These are phyloP conservation scores for Metaphire vulgaris DNA, from an alignment of 1,140 invertebrate species.

Conservation along the genomic window DNA sequence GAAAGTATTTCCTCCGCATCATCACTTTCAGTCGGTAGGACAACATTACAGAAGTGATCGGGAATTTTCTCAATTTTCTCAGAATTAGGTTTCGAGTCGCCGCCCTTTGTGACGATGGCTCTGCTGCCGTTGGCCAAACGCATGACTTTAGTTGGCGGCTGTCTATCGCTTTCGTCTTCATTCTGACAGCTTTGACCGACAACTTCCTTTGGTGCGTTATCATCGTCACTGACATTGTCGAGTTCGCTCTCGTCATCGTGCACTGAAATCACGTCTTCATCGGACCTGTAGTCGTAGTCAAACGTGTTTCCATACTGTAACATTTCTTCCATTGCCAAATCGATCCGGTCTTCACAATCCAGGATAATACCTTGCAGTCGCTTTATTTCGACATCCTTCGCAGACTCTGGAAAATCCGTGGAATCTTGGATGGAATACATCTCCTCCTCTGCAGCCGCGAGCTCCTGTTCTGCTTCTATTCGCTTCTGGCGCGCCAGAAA, in stretches of 20 bases:
- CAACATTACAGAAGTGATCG: conserved; percentile 21
- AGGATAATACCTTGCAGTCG: neutral
- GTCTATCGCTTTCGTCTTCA: neutral
- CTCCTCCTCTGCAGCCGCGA: neutral
- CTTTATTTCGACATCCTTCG: conserved; percentile 2
- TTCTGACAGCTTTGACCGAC: neutral
- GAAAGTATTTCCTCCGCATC: conserved; percentile 6
- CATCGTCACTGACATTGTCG: conserved; percentile 7
- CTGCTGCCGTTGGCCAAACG: neutral
- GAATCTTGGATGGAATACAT: conserved; percentile 11
- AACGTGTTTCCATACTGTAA: conserved; percentile 11
- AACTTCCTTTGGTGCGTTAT: neutral
- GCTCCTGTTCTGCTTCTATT: conserved; percentile 8
- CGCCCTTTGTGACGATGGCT: neutral
- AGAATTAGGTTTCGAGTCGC: neutral
- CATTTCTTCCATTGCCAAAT: conserved; percentile 15
- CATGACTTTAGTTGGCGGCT: neutral
- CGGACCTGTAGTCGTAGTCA: neutral
- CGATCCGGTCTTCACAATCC: conserved; percentile 16
- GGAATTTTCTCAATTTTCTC: conserved; percentile 1
- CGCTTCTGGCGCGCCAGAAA: conserved; percentile 6
- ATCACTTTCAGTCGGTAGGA: conserved; percentile 9
- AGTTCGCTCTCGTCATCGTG: neutral
- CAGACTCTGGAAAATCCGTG: neutral
- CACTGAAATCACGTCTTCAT: neutral